A percentile compares a stretch with the other conserved stretches of the same genome.
Conservation (phyloP, 2,113 vertebrate genomes). For the Heptranchias perlo region DNA sequence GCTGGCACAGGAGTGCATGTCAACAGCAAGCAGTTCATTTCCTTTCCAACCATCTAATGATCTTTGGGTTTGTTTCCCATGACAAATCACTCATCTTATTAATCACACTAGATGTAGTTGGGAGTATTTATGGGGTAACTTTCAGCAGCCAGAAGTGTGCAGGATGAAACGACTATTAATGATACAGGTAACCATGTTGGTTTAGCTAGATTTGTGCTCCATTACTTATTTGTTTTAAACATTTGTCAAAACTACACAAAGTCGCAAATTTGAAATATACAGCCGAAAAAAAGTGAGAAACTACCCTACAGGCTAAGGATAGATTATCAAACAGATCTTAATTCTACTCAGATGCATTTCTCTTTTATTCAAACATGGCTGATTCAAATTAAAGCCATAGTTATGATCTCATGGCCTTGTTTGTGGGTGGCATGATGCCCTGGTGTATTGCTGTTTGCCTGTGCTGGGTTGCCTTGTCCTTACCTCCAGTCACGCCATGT, state of each 20-base stretch:
- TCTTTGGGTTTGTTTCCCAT: neutral
- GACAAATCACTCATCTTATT: neutral
- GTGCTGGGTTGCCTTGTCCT: neutral
- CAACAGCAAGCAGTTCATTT: neutral
- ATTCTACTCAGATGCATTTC: neutral
- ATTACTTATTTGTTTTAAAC: neutral
- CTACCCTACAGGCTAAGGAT: neutral
- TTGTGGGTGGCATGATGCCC: neutral
- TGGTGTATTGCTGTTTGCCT: neutral
- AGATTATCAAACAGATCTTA: neutral
- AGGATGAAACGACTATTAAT: neutral
- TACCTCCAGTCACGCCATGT: neutral
- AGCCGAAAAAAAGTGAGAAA: neutral
- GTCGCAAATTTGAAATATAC: neutral
- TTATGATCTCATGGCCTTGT: neutral
- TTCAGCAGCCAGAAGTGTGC: neutral
- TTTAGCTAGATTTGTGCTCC: neutral
- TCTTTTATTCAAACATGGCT: neutral
- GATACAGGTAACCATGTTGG: too few species aligned
- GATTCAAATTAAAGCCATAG: neutral
- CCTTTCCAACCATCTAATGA: neutral
- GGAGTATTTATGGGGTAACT: neutral
- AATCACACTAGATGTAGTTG: neutral
- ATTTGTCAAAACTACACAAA: neutral
- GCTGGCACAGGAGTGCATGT: too few species aligned